Evolutionary conservation across 2,113 vertebrate species (phyloP).

Genomic region (Channa maculata): DNA sequence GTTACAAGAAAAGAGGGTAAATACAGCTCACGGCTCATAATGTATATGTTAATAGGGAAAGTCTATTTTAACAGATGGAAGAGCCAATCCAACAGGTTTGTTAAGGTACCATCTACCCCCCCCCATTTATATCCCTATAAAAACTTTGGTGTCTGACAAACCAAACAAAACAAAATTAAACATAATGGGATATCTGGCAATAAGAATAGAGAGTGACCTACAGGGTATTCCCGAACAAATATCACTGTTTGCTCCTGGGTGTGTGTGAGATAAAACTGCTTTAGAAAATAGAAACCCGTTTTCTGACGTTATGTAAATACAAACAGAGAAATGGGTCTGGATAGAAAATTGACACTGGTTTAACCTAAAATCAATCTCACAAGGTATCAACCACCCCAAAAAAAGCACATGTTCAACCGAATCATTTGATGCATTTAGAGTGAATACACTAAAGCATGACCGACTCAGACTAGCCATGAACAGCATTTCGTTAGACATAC

Average conservation of each 20-base stretch:
- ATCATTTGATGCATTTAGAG: neutral
- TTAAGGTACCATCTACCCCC: neutral
- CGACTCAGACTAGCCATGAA: too few species aligned
- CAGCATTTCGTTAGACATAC: too few species aligned
- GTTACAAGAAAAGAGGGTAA: neutral
- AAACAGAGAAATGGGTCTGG: neutral
- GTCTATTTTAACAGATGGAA: slow-evolving; percentile 5
- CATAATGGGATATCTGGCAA: slow-evolving; percentile 57
- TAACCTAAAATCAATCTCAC: neutral
- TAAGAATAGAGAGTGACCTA: slow-evolving; percentile 19
- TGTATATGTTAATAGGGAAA: neutral
- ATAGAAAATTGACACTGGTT: neutral
- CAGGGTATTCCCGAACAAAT: slow-evolving; percentile 56
- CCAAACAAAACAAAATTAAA: slow-evolving; percentile 1
- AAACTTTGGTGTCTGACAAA: slow-evolving; percentile 4
- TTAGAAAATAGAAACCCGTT: slow-evolving; percentile 33
- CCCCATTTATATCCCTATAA: neutral
- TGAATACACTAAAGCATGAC: too few species aligned
- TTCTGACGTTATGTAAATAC: neutral
- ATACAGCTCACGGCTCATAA: slow-evolving; percentile 2
- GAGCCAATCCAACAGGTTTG: slow-evolving; percentile 9
- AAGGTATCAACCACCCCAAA: neutral
- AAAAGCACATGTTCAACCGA: neutral
- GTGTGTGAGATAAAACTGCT: slow-evolving; percentile 42
- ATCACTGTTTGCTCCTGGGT: slow-evolving; percentile 20